Evolutionary conservation across 2,888 invertebrate genomes (phyloP).

Genomic region (Drosophila mimetica): DNA sequence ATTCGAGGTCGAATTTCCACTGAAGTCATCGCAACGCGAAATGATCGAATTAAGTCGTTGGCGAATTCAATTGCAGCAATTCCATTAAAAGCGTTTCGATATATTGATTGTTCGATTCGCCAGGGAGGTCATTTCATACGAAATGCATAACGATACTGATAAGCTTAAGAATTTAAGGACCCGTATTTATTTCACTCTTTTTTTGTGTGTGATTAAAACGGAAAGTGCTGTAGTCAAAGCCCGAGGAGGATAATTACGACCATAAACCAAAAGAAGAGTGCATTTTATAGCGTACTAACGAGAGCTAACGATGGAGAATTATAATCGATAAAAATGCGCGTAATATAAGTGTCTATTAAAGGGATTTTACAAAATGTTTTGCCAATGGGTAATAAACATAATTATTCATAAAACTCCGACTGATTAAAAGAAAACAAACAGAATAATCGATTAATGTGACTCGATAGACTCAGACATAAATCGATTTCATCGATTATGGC

Average conservation of each 20-base stretch:
- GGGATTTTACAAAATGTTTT: neutral
- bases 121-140: conserved; percentile 8
- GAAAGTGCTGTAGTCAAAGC: conserved; percentile 3
- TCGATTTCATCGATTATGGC: conserved; percentile 12
- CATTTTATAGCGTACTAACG: conserved; percentile 18
- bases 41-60: conserved; percentile 27
- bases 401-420: neutral
- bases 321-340: conserved; percentile 1
- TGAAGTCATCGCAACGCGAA: conserved; percentile 3
- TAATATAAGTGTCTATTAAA: conserved; percentile 1
- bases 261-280: conserved; percentile 1
- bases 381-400: neutral
- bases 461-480: conserved; percentile 9
- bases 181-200: no score
- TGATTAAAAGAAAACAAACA: no score
- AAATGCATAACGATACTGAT: conserved; percentile 1
- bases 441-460: neutral
- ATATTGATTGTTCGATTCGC: conserved; percentile 27
- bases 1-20: conserved; percentile 9
- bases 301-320: conserved; percentile 2
- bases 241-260: conserved; percentile 10
- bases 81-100: conserved; percentile 20
- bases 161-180: conserved; percentile 2
- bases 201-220: conserved; percentile 13
- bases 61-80: conserved; percentile 24